Evolutionary conservation across 2,888 invertebrate genomes (phyloP).

Genomic region (Cheilosia pagana): DNA sequence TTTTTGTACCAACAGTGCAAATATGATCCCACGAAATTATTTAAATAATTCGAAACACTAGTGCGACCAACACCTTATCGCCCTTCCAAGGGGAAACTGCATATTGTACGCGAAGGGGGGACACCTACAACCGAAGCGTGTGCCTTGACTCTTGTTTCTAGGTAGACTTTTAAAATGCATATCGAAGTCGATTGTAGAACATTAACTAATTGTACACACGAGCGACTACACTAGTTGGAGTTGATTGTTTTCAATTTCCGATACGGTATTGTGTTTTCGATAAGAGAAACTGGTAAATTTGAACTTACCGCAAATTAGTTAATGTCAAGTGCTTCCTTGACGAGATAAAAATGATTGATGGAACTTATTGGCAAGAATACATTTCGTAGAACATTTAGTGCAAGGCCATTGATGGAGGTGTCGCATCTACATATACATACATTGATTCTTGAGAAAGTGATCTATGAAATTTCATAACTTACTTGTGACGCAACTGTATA

Average conservation of each 20-base stretch:
- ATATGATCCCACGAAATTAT: conserved; percentile 2
- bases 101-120: neutral
- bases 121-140: neutral
- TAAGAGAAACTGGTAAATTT: conserved; percentile 20
- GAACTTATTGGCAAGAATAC: conserved; percentile 14
- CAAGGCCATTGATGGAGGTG: neutral
- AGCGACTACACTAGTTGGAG: neutral
- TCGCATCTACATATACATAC: neutral
- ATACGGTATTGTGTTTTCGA: neutral
- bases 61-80: neutral
- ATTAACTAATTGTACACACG: conserved; percentile 20
- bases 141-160: neutral
- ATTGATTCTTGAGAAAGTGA: too few species aligned
- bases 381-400: neutral
- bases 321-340: neutral
- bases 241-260: conserved; percentile 18
- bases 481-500: too few species aligned
- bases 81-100: neutral
- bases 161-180: conserved; percentile 5
- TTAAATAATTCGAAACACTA: conserved; percentile 1
- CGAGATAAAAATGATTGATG: conserved; percentile 19
- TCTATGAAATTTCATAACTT: too few species aligned
- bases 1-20: neutral
- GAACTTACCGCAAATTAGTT: conserved; percentile 29
- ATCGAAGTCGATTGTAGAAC: conserved; percentile 24